Evolutionary conservation across 1,140 invertebrate genomes (phyloP), one percentile per base, ranked within the genome.

Genomic region (Bombus vancouverensis): DNA sequence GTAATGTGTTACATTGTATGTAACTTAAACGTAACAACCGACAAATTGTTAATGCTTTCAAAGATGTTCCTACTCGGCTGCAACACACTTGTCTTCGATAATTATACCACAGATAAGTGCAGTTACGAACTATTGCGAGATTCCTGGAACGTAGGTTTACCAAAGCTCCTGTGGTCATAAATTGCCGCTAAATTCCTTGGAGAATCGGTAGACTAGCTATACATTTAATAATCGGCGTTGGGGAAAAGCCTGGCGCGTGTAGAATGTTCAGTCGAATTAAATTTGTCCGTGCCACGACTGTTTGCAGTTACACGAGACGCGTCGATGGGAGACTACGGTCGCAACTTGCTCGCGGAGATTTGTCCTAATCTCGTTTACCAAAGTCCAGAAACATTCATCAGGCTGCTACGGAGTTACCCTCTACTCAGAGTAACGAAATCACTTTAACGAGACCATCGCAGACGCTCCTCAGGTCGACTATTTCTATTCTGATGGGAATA

Each of bases 351-450:
- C 53, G 39, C 68, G 13, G 32, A 80, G 83, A 85, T 85, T 85
- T 65, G 53, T 34, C 53, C 77, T 85, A 85, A 85, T 85, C 83
- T 80, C 68, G 76, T 85, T 85, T 85, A 6, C 57, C 25, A 18
- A 80, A 80, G 83, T 85, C 77, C 83, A 85, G 65, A 57, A 53
- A 80, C 83, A 85, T 85, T 39, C 53, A 25, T 28, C 25, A n/a
- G 32, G 53, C 6, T 65, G 34, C 42, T 47, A 18, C 57, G 28
- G n/a, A 80, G 83, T 84, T 84, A 84, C 25, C 32, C 34, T n/a
- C 6, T 28, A n/a, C 22, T 34, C 72, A 32, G 18, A 12, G 28
- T 66, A 73, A 79, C 53, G 39, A 79, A 80, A 72, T 62, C 76
- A 73, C 68, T 65, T 53, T 72, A 79, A 85, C 83, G 47, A 72